phyloP scores from a whole-genome alignment of 64 coral and sea anemone genomes.

The Anthopleura sola region DNA sequence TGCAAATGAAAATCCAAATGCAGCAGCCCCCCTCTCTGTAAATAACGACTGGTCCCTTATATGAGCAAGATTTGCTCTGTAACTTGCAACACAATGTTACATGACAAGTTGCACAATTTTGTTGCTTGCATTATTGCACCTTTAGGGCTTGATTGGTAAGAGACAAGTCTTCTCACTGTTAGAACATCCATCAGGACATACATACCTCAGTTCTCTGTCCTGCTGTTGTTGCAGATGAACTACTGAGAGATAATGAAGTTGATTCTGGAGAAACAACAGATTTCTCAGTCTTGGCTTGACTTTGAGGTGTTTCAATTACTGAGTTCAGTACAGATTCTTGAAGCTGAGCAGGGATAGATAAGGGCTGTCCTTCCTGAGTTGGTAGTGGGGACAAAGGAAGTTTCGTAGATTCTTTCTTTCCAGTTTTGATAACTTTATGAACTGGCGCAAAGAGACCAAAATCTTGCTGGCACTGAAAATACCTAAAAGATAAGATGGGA shows the following conservation, averaged over 20 bases:
- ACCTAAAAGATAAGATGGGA: slow-evolving; percentile 22
- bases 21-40: no score
- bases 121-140: no score
- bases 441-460: slow-evolving; percentile 65
- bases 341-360: slow-evolving; percentile 7
- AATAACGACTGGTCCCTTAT: no score
- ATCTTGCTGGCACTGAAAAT: slow-evolving; percentile 54
- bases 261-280: slow-evolving; percentile 36
- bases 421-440: slow-evolving; percentile 49
- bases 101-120: no score
- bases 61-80: no score
- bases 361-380: not conserved
- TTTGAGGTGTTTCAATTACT: not conserved
- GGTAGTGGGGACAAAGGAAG: slow-evolving; percentile 14
- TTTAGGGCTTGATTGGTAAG: no score
- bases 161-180: no score
- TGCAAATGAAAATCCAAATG: no score
- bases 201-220: not conserved
- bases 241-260: slow-evolving; percentile 8
- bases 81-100: no score
- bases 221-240: not conserved
- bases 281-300: slow-evolving; percentile 10
- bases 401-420: slow-evolving; percentile 31
- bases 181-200: no score
- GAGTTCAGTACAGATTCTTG: slow-evolving; percentile 20